phyloP scores from a whole-genome alignment of 2,797 vertebrate genomes.

The Gymnothorax javanicus region DNA sequence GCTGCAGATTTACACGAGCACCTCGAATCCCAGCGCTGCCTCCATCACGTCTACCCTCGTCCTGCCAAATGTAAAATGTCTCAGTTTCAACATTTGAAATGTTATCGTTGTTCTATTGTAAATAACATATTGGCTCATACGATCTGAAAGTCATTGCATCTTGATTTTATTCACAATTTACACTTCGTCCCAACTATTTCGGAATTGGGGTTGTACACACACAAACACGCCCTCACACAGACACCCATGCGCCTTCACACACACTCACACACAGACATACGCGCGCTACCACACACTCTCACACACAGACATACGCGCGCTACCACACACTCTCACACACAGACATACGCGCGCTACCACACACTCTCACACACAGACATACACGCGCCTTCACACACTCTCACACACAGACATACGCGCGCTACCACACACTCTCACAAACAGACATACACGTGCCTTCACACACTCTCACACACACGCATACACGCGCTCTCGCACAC shows the following conservation, averaged over 20 bases:
- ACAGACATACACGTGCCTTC: background rate
- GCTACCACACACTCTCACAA: background rate
- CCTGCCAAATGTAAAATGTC: background rate
- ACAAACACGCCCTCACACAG: too few relatives aligned
- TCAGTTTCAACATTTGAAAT: too few relatives aligned
- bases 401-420: constrained; percentile 3
- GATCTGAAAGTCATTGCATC: too few relatives aligned
- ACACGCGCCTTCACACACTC: too few relatives aligned
- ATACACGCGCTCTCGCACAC: constrained; percentile 56
- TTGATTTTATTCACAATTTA: too few relatives aligned
- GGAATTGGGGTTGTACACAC: too few relatives aligned
- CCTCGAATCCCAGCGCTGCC: constrained; percentile 58
- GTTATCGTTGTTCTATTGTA: too few relatives aligned
- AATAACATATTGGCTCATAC: too few relatives aligned
- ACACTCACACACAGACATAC: background rate
- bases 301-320: background rate
- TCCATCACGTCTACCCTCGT: constrained; percentile 30
- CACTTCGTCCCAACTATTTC: too few relatives aligned
- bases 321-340: too few relatives aligned
- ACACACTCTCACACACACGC: too few relatives aligned
- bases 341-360: constrained; percentile 48
- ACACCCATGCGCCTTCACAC: too few relatives aligned
- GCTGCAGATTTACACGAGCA: constrained; percentile 63
- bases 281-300: constrained; percentile 16
- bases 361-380: constrained; percentile 34